Conservation (phyloP, 2,888 invertebrate species). For the Andrena camellia region DNA sequence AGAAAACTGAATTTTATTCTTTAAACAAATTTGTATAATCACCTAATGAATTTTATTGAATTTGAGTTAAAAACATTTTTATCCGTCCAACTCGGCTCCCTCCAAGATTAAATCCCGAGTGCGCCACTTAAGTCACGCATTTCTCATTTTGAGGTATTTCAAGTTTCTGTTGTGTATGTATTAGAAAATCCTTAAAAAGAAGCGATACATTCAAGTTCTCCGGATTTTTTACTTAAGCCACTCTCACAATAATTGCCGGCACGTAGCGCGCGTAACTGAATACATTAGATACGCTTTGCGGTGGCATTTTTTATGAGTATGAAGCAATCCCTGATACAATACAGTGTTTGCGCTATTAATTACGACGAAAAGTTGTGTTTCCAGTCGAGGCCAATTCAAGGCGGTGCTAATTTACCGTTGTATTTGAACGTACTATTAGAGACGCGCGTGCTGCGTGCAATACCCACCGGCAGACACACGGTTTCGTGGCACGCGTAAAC, state of each 20-base stretch:
- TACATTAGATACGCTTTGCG: constrained; percentile 10
- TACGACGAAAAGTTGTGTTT: constrained; percentile 42
- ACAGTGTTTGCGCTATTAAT: constrained; percentile 45
- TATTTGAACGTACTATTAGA: constrained; percentile 70
- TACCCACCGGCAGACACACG: constrained; percentile 48
- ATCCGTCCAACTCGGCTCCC: too few species aligned
- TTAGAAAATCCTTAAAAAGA: too few species aligned
- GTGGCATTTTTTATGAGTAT: constrained; percentile 27
- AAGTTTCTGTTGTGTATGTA: too few species aligned
- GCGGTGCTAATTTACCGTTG: constrained; percentile 68
- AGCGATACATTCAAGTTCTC: not conserved
- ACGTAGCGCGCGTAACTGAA: not conserved
- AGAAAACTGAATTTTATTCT: too few species aligned
- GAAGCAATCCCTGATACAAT: constrained; percentile 29
- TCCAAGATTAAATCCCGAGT: too few species aligned
- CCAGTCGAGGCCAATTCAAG: constrained; percentile 49
- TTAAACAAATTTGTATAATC: too few species aligned
- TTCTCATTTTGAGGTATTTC: too few species aligned
- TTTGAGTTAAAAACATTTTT: too few species aligned
- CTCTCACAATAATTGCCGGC: not conserved
- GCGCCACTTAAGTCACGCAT: too few species aligned
- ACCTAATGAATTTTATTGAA: too few species aligned
- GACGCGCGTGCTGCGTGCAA: constrained; percentile 60
- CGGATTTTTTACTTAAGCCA: not conserved
- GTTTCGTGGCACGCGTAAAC: constrained; percentile 59